These are phyloP conservation scores for Columba janthina DNA, from an alignment of 2,113 vertebrate genomes.

Conservation along the genomic window DNA sequence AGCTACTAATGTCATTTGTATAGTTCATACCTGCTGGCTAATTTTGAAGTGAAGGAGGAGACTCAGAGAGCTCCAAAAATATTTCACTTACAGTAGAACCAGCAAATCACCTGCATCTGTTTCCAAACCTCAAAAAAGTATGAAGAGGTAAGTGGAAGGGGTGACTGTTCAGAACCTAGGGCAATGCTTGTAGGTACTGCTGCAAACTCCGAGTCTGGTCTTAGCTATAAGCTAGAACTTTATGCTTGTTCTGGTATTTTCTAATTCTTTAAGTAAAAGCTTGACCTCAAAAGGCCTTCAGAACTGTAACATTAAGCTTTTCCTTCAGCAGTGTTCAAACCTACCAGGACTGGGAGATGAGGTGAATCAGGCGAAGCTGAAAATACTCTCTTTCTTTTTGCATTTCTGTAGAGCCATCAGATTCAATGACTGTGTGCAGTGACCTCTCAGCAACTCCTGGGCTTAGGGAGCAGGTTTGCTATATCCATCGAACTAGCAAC, in stretches of 20 bases:
- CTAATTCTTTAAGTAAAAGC: neutral
- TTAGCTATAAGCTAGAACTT: neutral
- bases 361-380: neutral
- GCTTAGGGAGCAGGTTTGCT: neutral
- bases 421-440: neutral
- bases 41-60: neutral
- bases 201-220: neutral
- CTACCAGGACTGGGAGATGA: neutral
- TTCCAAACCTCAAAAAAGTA: neutral
- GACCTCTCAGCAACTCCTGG: neutral
- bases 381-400: neutral
- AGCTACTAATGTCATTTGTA: accelerated
- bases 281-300: neutral
- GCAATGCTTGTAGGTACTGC: neutral
- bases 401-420: neutral
- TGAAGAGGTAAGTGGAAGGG: accelerated
- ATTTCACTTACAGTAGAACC: neutral
- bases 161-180: neutral
- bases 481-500: neutral
- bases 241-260: neutral
- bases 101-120: neutral
- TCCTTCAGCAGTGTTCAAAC: neutral
- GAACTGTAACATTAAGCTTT: neutral
- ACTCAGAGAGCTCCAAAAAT: neutral
- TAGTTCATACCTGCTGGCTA: neutral